These are phyloP conservation scores for Antheraea assamensis DNA, from an alignment of 2,888 invertebrate species.

Conservation along the genomic window DNA sequence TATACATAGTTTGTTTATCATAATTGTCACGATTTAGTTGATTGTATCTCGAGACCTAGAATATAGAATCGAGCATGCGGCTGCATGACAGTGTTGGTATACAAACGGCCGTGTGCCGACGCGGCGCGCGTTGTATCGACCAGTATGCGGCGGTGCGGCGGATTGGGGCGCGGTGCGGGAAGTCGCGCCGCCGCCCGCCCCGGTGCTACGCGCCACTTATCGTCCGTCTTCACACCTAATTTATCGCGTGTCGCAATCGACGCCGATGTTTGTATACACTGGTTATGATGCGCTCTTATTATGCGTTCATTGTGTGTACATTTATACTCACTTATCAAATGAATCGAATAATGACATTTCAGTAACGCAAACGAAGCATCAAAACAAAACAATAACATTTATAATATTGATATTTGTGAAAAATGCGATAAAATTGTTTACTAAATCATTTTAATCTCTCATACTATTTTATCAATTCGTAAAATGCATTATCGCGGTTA, in stretches of 20 bases:
- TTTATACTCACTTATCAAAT: slow-evolving; percentile 29
- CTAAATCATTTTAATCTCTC: not conserved
- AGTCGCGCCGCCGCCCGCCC: slow-evolving; percentile 47
- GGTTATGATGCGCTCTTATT: slow-evolving; percentile 43
- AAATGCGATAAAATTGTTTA: not conserved
- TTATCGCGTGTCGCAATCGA: slow-evolving; percentile 73
- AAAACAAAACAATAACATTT: not conserved
- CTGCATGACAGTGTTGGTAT: slow-evolving; percentile 38
- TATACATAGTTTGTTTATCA: not conserved
- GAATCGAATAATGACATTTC: not conserved
- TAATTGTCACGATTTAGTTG: too few relatives aligned
- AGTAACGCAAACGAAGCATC: not conserved
- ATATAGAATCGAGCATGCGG: slow-evolving; percentile 26
- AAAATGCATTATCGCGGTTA: not conserved
- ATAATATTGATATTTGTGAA: not conserved
- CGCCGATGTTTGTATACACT: slow-evolving; percentile 56
- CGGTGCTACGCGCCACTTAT: slow-evolving; percentile 63
- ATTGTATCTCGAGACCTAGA: too few relatives aligned
- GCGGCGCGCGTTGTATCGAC: slow-evolving; percentile 46
- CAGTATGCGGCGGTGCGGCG: slow-evolving; percentile 47
- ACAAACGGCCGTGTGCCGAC: slow-evolving; percentile 42
- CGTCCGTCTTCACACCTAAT: slow-evolving; percentile 76
- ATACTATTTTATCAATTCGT: not conserved
- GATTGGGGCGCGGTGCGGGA: slow-evolving; percentile 36
- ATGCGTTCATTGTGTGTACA: slow-evolving; percentile 39